Base-by-base conservation (phyloP, 1,140 invertebrate species). In the Nixonia krombeini region DNA sequence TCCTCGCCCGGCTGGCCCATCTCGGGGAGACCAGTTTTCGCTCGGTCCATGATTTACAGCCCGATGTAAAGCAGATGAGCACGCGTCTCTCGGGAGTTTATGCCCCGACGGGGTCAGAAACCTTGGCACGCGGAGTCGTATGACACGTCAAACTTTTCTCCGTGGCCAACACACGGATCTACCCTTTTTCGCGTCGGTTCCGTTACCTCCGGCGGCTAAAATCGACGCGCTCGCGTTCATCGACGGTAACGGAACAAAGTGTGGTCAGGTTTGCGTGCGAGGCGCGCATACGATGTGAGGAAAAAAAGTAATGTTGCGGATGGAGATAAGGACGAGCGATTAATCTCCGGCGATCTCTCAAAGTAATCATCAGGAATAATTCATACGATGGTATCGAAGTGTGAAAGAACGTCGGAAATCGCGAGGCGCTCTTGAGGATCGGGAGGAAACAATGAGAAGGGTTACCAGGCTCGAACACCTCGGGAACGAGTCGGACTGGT, bases 341-440 rank as follows among this genome's bases (percentile, higher is more conserved):
- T 64, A 64, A 64, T 70, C 61, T 64, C n/a, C 23, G 10, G 7
- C 25, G 53, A 64, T 70, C 59, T 69, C 31, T 1, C 15, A 49
- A 55, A 28, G 44, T 33, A 51, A 70, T 63, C 44, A 26, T 10
- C 12, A 12, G 29, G 49, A 40, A 59, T 55, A 57, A 37, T 25
- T 17, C 23, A 13, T 18, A 26, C 47, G 49, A 59, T 55, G 28
- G 13, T 63, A 70, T 70, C 67, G 45, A 64, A 55, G 67, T 64
- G 67, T 70, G 67, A 70, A 70, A 70, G 64, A 51, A 70, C 56
- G 66, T 63, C 66, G 55, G 59, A 64, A 70, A 59, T 64, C 61
- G 49, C 21, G 35, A 55, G 66, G 41, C 23, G 28, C 18, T 31
- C 61, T 63, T 25, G 58, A 61, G 50, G 49, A 35, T 57, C 65